Conservation (phyloP, 92 coral and sea anemone genomes). For the Umimayanthus kanabou region DNA sequence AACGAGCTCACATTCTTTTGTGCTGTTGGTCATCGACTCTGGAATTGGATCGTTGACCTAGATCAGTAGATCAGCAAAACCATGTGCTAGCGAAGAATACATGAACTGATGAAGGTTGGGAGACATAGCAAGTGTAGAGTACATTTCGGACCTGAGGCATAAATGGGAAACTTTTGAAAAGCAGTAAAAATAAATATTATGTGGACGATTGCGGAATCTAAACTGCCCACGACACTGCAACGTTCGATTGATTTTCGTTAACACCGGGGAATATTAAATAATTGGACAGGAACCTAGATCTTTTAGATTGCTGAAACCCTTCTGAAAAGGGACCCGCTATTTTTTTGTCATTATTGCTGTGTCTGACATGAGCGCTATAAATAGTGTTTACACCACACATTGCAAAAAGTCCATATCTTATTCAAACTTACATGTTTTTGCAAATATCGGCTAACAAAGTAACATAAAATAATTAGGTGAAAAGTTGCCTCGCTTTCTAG, state of each 20-base stretch:
- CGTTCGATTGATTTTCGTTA: background rate
- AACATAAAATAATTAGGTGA: background rate
- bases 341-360: background rate
- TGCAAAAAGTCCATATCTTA: background rate
- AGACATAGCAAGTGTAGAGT: background rate
- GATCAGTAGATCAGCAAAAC: background rate
- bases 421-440: background rate
- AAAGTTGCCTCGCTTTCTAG: background rate
- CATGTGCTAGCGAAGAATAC: background rate
- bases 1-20: background rate
- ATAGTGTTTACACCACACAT: conserved; percentile 6
- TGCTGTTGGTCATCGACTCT: background rate
- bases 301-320: background rate
- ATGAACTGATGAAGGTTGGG: background rate
- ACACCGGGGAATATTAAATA: background rate
- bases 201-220: conserved; percentile 16
- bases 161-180: background rate
- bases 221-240: background rate
- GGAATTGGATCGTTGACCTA: background rate
- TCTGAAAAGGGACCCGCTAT: background rate
- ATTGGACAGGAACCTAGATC: conserved; percentile 11
- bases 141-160: too few relatives aligned
- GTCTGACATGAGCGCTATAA: background rate
- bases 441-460: background rate
- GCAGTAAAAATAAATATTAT: background rate